Conservation (phyloP, 2,113 vertebrate genomes). For the Equus przewalskii region DNA sequence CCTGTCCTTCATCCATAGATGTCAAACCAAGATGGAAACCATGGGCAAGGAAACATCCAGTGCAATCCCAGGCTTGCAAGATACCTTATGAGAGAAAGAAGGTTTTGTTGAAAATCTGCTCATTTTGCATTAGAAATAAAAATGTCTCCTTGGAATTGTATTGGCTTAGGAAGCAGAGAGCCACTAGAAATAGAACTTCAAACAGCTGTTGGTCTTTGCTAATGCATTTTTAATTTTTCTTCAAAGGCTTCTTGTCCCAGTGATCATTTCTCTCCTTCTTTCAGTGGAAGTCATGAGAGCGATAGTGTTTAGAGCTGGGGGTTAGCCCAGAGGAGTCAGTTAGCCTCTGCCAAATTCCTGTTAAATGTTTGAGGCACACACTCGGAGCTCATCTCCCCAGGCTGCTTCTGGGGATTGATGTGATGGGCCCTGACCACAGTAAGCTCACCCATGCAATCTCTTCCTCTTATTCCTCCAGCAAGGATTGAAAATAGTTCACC, state of each 20-base stretch:
- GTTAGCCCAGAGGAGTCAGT: not conserved
- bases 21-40: not conserved
- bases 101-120: not conserved
- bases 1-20: not conserved
- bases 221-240: not conserved
- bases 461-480: slow-evolving; percentile 83
- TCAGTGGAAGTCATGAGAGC: not conserved
- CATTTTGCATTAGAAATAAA: not conserved
- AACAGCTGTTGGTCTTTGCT: not conserved
- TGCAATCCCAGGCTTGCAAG: not conserved
- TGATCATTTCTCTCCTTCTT: not conserved
- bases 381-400: not conserved
- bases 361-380: not conserved
- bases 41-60: not conserved
- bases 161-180: not conserved
- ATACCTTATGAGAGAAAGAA: not conserved
- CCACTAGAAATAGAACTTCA: not conserved
- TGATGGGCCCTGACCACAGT: not conserved
- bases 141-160: not conserved
- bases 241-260: not conserved
- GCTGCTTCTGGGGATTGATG: not conserved
- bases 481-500: slow-evolving; percentile 97
- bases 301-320: not conserved
- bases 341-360: not conserved
- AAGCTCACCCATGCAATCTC: not conserved